Evolutionary conservation across 2,797 vertebrate genomes (phyloP), one percentile per base, ranked within the genome.

Genomic region (Enteromius unitaeniatus): DNA sequence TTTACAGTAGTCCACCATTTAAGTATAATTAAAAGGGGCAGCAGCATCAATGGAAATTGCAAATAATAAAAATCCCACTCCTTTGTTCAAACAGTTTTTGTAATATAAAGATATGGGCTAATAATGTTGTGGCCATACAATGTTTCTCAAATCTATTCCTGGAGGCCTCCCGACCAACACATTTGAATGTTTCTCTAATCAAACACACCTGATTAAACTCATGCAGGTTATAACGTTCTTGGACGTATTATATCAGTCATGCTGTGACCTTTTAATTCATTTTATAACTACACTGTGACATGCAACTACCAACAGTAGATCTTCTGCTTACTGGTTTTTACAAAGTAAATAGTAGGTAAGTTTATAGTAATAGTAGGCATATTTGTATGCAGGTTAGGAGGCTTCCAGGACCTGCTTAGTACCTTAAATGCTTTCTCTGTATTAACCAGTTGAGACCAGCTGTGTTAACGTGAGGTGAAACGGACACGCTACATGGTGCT

Each of bases 381-480:
- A 73, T 73, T 31, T 73, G 26, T 5, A 51, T 19, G 1, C 17
- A 51, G 14, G 17, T 77, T 65, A 13, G 23, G 19, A 17, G 42
- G 26, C 40, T 65, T 65, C 40, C 47, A 21, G 47, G 28, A 37
- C 28, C 51, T 74, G 28, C 26, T 47, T 49, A n/a, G 19, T 49
- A 65, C 23, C 0, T 19, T 45, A 64, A 49, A 53, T 74, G 49
- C 11, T 8, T 64, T 64, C 28, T 64, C 28, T 74, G 47, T 34
- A 21, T 34, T 47, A n/a, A 1, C 11, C 40, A 31, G 17, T 26
- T n/a, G 76, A 78, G 8, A 53, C 28, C 72, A 37, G 58, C 23
- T 47, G 42, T 65, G 60, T 28, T 47, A 65, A 21, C 15, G 5
- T 45, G 37, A 78, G 26, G 58, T n/a, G 76, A 47, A 72, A 74